phyloP scores from a whole-genome alignment of 2,113 vertebrate genomes.

The Dendrocopos noguchii region DNA sequence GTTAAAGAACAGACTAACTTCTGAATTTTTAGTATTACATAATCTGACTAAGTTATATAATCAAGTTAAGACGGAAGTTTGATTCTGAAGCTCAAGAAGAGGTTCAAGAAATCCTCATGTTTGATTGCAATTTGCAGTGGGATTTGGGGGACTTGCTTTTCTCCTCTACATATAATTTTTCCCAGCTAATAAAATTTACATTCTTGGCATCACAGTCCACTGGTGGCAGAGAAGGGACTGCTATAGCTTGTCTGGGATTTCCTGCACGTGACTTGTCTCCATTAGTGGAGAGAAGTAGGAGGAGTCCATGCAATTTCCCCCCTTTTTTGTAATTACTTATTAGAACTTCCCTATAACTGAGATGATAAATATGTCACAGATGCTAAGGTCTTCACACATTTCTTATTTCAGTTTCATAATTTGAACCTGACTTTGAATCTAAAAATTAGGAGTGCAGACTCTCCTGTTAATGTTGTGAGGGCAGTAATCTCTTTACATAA shows the following conservation, averaged over 20 bases:
- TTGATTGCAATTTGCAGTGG: background rate
- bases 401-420: background rate
- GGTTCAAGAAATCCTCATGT: background rate
- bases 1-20: background rate
- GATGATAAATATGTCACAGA: background rate
- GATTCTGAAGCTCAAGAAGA: background rate
- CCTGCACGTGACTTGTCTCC: background rate
- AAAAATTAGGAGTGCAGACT: conserved; percentile 40
- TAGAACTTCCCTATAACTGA: background rate
- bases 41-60: background rate
- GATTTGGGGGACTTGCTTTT: background rate
- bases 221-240: background rate
- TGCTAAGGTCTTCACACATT: background rate
- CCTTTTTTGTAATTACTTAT: background rate
- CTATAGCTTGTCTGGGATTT: background rate
- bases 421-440: background rate
- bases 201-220: background rate
- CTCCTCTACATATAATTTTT: background rate
- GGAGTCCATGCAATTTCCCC: fast-evolving
- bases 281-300: background rate
- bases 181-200: background rate
- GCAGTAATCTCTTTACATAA: conserved; percentile 55
- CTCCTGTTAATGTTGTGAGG: background rate
- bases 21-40: background rate
- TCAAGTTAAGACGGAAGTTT: background rate